Base-by-base conservation (phyloP, 2,888 invertebrate genomes). In the Epiblema foenella region DNA sequence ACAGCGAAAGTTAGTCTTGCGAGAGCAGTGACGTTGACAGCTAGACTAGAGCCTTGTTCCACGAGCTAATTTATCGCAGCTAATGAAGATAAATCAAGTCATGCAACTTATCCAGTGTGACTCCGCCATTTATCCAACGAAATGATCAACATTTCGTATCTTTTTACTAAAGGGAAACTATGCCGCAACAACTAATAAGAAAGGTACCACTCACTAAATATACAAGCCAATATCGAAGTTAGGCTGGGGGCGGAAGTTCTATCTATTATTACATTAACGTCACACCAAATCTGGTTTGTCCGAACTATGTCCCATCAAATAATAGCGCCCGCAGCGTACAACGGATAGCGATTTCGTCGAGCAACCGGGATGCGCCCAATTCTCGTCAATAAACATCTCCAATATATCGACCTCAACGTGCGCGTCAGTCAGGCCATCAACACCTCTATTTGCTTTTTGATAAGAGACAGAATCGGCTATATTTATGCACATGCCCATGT, bases 341-440 rank as follows among this genome's bases (percentile, higher is more conserved):
- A 89, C 85, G 89, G 88, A 90, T 89, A 91, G 90, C 89, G 89
- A 90, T 90, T 91, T 88, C 85, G 87, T 85, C 85, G 86, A 88
- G 89, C 89, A 89, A 87, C 91, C 93, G 93, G 93, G 93, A 93
- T 91, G 92, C 91, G 90, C 91, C 91, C 91, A 93, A 93, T 93
- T 93, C 90, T 88, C 89, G 88, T 88, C 90, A 93, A 91, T 93
- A 91, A 92, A 90, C 89, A 87, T 88, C 88, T 89, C 87, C 84
- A 86, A 89, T 83, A 82, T 88, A 89, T 90, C 88, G 88, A 87
- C 85, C 85, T 86, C 83, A 83, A 79, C 81, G 76, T 79, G 82
- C 80, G 76, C 76, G 77, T 75, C 79, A 77, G 78, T 81, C 84
- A 84, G 73, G 78, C 88, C 79, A 89, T 85, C 84, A 82, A 81